Conservation (phyloP, 2,113 vertebrate species). For the Cygnus atratus region DNA sequence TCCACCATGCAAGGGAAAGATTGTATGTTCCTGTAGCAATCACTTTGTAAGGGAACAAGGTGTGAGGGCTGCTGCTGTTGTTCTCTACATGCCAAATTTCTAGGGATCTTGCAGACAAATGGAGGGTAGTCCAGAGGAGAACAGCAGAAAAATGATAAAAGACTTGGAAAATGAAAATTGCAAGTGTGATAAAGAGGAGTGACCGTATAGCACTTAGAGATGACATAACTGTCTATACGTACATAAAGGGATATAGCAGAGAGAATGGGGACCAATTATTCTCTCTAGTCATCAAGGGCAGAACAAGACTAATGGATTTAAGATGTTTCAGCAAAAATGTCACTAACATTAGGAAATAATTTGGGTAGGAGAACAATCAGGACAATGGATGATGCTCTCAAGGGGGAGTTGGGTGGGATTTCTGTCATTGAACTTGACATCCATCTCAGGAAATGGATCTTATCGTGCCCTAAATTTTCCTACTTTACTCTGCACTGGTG, state of each 20-base stretch:
- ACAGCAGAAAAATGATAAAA: slow-evolving; percentile 31
- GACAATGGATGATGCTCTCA: slow-evolving; percentile 8
- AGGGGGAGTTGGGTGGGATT: background rate
- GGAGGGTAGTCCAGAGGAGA: background rate
- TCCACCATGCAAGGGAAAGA: background rate
- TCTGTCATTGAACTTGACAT: background rate
- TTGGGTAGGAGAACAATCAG: slow-evolving; percentile 15
- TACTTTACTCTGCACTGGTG: too few relatives aligned
- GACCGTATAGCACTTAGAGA: slow-evolving; percentile 46
- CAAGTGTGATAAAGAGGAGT: slow-evolving; percentile 46
- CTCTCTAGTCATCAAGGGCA: slow-evolving; percentile 33
- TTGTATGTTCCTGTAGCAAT: background rate
- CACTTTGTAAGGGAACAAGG: background rate
- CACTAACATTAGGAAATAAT: slow-evolving; percentile 42
- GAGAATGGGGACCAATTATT: slow-evolving; percentile 49
- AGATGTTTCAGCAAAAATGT: slow-evolving; percentile 30
- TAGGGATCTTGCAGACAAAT: slow-evolving; percentile 17
- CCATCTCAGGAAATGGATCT: background rate
- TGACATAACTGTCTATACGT: slow-evolving; percentile 44
- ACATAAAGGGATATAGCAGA: slow-evolving; percentile 51
- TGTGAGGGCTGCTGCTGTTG: background rate
- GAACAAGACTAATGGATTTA: slow-evolving; percentile 53
- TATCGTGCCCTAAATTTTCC: background rate
- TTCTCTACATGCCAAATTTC: background rate
- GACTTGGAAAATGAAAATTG: slow-evolving; percentile 34